Percentiles rank a stretch among this genome's conserved stretches.
Evolutionary conservation across 2,888 invertebrate genomes (phyloP).

Genomic region (Harmothoe impar): DNA sequence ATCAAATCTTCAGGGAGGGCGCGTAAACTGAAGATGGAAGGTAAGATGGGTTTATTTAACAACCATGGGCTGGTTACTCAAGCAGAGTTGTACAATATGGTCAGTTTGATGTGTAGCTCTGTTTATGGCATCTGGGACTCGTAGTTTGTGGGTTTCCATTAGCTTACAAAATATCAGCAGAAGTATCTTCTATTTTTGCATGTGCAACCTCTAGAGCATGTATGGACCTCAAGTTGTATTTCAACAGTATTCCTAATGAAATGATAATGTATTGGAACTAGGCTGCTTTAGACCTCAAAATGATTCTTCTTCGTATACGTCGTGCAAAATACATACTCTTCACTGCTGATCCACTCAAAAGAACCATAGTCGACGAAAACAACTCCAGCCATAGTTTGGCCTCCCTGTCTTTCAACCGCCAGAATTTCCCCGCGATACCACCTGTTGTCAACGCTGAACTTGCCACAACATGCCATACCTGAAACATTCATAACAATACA

Average conservation of each 20-base stretch:
- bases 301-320: too few species aligned
- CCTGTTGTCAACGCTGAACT: background rate
- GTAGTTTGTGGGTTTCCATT: background rate
- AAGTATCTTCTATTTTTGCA: background rate
- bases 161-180: background rate
- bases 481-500: background rate
- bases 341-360: background rate
- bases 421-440: slow-evolving; percentile 51
- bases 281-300: too few species aligned
- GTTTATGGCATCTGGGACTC: background rate
- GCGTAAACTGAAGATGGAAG: slow-evolving; percentile 12
- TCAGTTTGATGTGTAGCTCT: background rate
- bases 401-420: background rate
- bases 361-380: slow-evolving; percentile 51
- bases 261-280: too few species aligned
- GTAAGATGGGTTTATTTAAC: background rate
- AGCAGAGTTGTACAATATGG: background rate
- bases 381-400: background rate
- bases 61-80: background rate
- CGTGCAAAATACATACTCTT: background rate
- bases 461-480: slow-evolving; percentile 49
- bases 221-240: too few species aligned
- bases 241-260: too few species aligned
- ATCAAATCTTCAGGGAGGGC: background rate
- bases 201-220: too few species aligned